Evolutionary conservation across 2,888 invertebrate genomes (phyloP), one percentile per base, ranked within the genome.

Genomic region (Ypsolopha scabrella): DNA sequence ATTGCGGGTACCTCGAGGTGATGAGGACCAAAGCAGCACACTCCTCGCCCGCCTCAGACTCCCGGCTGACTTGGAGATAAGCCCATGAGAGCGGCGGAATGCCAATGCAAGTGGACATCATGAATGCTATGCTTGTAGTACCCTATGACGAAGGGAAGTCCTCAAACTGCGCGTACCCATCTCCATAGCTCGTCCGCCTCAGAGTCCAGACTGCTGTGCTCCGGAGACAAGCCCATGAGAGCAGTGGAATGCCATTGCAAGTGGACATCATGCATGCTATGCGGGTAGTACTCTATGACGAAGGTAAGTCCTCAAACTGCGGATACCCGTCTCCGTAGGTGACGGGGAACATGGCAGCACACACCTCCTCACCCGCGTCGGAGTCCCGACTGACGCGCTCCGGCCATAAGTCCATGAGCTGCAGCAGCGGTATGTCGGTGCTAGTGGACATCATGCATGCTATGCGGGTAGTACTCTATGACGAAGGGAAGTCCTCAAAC

Each of bases 11-110:
- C 24, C 24, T n/a, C 24, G 34, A 86, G 51, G 68, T 62, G 0
- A 80, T 74, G 0, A 69, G 58, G 52, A 85, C 85, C 61, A 85
- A 60, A 0, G 61, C 66, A 0, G 75, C 70, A 37, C 81, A 79
- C 1, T 72, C 72, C 41, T 79, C 81, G 0, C 82, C 86, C 0
- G 37, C 37, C 0, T 39, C 43, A 0, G 58, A 45, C 53, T 83
- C 80, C 0, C 78, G 67, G 39, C 85, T 83, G 2, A 85, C 82
- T 24, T 24, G 24, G 24, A 24, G 24, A 24, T 4, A 24, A 24
- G 24, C 4, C 24, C 24, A 24, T 24, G 24, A 24, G 2, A 24
- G 24, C 24, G 4, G 24, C 24, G 24, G n/a, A n/a, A n/a, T n/a
- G 4, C 24, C 24, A 24, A 3, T 24, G 24, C 24, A 3, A 24